Conservation (phyloP, 2,113 vertebrate genomes). For the Australoheros scitulus region DNA sequence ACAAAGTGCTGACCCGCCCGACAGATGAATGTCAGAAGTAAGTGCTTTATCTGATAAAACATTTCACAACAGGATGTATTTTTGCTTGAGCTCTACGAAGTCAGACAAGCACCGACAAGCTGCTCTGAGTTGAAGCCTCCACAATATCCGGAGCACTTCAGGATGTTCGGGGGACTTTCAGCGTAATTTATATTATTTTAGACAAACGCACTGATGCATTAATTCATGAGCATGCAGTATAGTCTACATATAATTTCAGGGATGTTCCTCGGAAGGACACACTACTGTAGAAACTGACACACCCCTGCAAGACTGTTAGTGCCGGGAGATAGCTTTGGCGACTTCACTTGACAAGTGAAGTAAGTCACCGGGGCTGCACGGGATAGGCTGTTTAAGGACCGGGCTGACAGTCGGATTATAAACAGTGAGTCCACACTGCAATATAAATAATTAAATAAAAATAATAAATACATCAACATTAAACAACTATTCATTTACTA, state of each 20-base stretch:
- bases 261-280: constrained; percentile 17
- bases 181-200: neutral
- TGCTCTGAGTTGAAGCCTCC: constrained; percentile 16
- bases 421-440: neutral
- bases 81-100: constrained; percentile 21
- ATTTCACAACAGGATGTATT: constrained; percentile 29
- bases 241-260: neutral
- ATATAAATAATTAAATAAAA: neutral
- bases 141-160: constrained; percentile 1
- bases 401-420: constrained; percentile 29
- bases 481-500: neutral
- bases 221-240: neutral
- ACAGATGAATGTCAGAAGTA: constrained; percentile 65
- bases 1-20: constrained; percentile 50
- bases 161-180: neutral
- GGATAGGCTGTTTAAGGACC: constrained; percentile 38
- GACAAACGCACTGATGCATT: neutral
- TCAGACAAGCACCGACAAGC: constrained; percentile 26
- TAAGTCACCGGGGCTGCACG: constrained; percentile 35
- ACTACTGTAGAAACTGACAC: constrained; percentile 53
- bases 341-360: constrained; percentile 54
- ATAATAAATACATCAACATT: neutral
- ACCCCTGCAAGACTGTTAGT: constrained; percentile 58
- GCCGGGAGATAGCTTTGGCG: constrained; percentile 28
- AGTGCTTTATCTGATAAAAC: constrained; percentile 60